Evolutionary conservation across 2,888 invertebrate genomes (phyloP), one percentile per base, ranked within the genome.

Genomic region (Chrysolina oricalcia): DNA sequence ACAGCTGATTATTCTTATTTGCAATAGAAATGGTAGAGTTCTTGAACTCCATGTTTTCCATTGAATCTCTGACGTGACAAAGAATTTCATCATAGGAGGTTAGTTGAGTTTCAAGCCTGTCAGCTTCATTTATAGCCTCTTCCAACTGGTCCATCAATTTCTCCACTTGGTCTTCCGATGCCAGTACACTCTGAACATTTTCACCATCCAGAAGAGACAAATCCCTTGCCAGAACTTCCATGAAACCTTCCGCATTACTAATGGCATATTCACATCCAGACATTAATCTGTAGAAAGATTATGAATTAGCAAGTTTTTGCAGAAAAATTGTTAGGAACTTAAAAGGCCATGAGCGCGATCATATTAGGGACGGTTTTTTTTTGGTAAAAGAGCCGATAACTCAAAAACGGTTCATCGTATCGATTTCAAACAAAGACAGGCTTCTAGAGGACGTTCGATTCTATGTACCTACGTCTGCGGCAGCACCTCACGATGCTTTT

Each of bases 11-110:
- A 89, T 96, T 98, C 83, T 91, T 92, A 89, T 96, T 97, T 56
- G 96, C 96, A 11, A 95, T 93, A 85, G 95, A 95, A 83, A 97
- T 95, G 87, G 95, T 92, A 11, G 94, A 93, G 89, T 97, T 97
- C 87, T 97, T 97, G 85, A 96, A 95, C 78, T 96, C 96, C 90
- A 97, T 97, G 85, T 96, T 94, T 83, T 96, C 95, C 93, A 97
- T 96, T 40, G 95, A 94, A 86, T 96, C 96, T 79, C 95, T 92
- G 2, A 97, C 96, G 87, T 95, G 95, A 85, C 96, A 93, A 50
- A 96, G 90, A 72, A 94, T 94, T 82, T 94, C 94, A 86, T 97
- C 96, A 86, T 97, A 97, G 17, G 91, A 91, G 85, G 95, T 93
- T 68, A 97, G 89, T 70, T 94, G 93, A 17, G 90, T 89, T 87